A percentile compares a stretch with the other conserved stretches of the same genome.
These are phyloP conservation scores for Chironomus tepperi DNA, from an alignment of 1,140 invertebrate species.

Conservation along the genomic window DNA sequence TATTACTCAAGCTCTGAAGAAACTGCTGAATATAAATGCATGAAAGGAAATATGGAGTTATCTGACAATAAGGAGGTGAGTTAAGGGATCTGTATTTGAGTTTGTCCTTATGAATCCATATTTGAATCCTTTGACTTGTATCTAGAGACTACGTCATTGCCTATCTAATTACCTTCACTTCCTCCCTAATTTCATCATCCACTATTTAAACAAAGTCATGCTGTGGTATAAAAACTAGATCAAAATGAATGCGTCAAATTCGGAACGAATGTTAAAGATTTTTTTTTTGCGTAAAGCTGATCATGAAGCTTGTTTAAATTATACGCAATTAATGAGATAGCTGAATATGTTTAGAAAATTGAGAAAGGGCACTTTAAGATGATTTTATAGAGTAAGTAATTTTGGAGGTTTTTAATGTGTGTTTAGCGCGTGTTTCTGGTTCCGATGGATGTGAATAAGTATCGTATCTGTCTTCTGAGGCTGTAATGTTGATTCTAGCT, in stretches of 20 bases:
- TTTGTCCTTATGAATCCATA: no score
- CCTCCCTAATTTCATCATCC: not conserved
- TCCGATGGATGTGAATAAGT: no score
- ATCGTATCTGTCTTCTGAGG: no score
- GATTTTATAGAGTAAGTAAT: no score
- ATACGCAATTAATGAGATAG: not conserved
- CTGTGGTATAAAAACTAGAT: conserved; percentile 1
- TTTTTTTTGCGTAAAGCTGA: conserved; percentile 4
- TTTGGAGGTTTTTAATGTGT: no score
- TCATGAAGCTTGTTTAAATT: conserved; percentile 4
- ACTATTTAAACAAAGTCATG: not conserved
- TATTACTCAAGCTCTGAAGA: conserved; percentile 82
- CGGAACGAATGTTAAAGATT: conserved; percentile 1
- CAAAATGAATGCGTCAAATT: conserved; percentile 12
- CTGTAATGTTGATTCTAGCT: no score
- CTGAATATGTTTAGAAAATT: not conserved
- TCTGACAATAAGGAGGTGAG: conserved; percentile 27
- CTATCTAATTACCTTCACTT: not conserved
- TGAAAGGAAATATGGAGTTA: conserved; percentile 63
- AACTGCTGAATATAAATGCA: conserved; percentile 69
- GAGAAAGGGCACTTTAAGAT: not conserved
- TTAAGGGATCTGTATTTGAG: no score
- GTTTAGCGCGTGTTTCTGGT: no score
- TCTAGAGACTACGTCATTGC: not conserved
- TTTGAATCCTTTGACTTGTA: not conserved